Conservation (phyloP, 2,113 vertebrate species). For the Petrocephalus microphthalmus region DNA sequence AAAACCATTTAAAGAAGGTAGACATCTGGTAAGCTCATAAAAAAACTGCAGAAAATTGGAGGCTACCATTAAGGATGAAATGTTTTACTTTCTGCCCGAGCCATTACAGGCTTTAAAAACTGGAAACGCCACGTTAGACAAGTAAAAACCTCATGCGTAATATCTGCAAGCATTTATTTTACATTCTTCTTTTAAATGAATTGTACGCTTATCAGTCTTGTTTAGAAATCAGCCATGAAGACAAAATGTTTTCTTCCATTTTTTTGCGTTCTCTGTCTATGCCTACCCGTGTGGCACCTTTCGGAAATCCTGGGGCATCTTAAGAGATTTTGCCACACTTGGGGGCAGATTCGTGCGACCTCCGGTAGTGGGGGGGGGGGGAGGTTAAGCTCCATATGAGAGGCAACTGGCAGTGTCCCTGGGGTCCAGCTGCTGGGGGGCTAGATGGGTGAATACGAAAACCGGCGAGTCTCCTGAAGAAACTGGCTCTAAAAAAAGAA, state of each 20-base stretch:
- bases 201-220: background rate
- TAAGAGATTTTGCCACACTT: background rate
- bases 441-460: background rate
- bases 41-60: background rate
- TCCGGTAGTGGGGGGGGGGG: background rate
- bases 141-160: background rate
- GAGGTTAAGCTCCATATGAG: background rate
- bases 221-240: background rate
- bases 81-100: background rate
- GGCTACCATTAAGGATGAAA: background rate
- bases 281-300: background rate
- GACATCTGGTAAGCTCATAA: background rate
- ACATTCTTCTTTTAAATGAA: slow-evolving; percentile 7
- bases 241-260: background rate
- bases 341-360: background rate
- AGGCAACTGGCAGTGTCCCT: background rate
- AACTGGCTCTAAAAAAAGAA: background rate
- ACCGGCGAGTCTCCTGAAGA: background rate
- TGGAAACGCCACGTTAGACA: background rate
- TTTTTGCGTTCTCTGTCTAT: background rate
- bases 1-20: background rate
- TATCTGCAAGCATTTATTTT: slow-evolving; percentile 15
- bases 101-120: background rate
- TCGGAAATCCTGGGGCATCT: background rate
- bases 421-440: background rate